Base-by-base conservation (phyloP, 2,113 vertebrate genomes). In the Pogona vitticeps region DNA sequence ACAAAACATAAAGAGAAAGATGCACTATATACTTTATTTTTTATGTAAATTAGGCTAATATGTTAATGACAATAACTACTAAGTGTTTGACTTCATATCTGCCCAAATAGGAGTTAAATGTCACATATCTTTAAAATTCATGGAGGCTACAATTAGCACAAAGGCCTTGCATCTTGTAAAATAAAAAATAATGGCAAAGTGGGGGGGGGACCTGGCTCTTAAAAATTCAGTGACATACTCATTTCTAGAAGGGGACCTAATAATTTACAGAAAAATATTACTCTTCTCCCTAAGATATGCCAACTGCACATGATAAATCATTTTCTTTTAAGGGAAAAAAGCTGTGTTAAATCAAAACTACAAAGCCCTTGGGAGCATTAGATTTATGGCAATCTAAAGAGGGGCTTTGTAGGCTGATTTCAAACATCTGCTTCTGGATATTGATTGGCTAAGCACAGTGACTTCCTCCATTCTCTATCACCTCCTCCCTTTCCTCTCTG, bases 381-480 rank as follows among this genome's bases (percentile, higher is more conserved):
- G 94, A 96, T 95, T 96, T 95, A 95, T 86, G 90, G 92, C 92
- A 83, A 40, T 81, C 73, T 91, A 83, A n/a, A 90, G 86, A 91
- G 92, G 88, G 82, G 46, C 65, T 93, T 88, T 86, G 38, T 3
- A 3, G 86, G 80, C 92, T 92, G 84, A 56, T 82, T 92, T 89
- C 90, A 91, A 87, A 81, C 58, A 75, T 84, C 85, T 87, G 80
- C 84, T 88, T 83, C 1, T 94, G 94, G 91, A 88, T 89, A 90
- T 90, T 0, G 1, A 89, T 89, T 40, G 10, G 80, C 3, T 9
- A 93, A 93, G 80, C 13, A 0, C 0, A 0, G 46, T 86, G 58
- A 89, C 81, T 86, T 81, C 1, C 40, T 23, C 8, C 33, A n/a
- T 88, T 52, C 79, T 56, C 42, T 81, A 21, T 67, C 76, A 65